Evolutionary conservation across 1,140 invertebrate species (phyloP).

Genomic region (Helicoverpa armigera): DNA sequence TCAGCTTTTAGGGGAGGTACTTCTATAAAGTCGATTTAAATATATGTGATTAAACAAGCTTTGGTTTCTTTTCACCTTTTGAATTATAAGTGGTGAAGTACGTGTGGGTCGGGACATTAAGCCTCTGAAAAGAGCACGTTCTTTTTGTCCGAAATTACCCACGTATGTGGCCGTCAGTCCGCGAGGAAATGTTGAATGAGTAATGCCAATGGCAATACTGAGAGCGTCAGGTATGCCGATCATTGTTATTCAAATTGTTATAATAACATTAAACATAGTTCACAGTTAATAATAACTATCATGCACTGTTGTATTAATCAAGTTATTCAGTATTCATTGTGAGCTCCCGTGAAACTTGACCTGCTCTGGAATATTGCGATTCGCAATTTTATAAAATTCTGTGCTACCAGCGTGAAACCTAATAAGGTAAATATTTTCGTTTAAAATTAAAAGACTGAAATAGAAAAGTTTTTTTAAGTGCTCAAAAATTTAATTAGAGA

Average conservation of each 20-base stretch:
- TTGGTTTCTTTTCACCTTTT: slow-evolving; percentile 4
- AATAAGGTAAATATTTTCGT: slow-evolving; percentile 14
- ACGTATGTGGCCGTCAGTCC: slow-evolving; percentile 1
- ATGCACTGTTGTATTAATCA: background rate
- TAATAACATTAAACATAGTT: slow-evolving; percentile 44
- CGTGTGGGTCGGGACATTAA: slow-evolving; percentile 13
- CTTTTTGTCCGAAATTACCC: slow-evolving; percentile 33
- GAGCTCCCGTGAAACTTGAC: slow-evolving; percentile 15
- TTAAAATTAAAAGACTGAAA: background rate
- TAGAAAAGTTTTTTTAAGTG: background rate
- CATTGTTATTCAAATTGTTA: slow-evolving; percentile 33
- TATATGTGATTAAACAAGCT: slow-evolving; percentile 4
- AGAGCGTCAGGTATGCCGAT: background rate
- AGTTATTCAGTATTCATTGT: slow-evolving; percentile 12
- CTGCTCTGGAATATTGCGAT: background rate
- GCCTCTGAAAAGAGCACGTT: slow-evolving; percentile 30
- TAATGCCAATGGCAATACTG: slow-evolving; percentile 9
- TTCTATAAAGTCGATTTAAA: slow-evolving; percentile 13
- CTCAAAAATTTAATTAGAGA: background rate
- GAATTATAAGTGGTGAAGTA: background rate
- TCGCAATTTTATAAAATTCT: background rate
- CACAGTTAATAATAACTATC: slow-evolving; percentile 7
- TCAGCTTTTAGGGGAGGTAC: background rate
- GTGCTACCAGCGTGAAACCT: background rate
- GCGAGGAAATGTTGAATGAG: slow-evolving; percentile 15